Base-by-base conservation (phyloP, 2,888 invertebrate genomes). In the Lycocerus yunnanus region DNA sequence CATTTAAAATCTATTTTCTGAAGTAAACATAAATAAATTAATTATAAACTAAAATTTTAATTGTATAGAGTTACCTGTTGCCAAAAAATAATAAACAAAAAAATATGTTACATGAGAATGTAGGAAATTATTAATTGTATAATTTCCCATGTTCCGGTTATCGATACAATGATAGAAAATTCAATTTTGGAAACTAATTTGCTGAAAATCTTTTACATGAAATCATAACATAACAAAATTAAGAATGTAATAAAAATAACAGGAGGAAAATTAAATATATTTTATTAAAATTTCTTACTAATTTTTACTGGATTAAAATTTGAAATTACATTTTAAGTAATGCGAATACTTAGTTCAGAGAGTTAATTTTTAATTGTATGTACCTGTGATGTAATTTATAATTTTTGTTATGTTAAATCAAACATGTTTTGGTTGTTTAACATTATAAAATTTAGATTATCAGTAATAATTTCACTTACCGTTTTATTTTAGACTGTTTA, bases 401-500 rank as follows among this genome's bases (percentile, higher is more conserved):
- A 43, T 43, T 43, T n/a, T n/a, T 43, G 43, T 43, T n/a, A 43
- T 43, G 6, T n/a, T 43, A 6, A n/a, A 6, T 43, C 43, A 43
- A 43, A 43, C 43, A 43, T 43, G 43, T 43, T 43, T 43, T 43
- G 43, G 43, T 43, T 43, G 43, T n/a, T 43, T 43, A 43, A n/a
- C 43, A 43, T 43, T 43, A 27, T 27, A 43, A 43, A n/a, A 43
- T 43, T n/a, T 43, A 43, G 8, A 43, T 43, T 43, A 43, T 43
- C n/a, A n/a, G 6, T n/a, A 43, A 43, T 8, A 24, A 60, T 20
- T 24, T 60, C 13, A 18, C 69, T 69, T 63, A 69, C 69, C 69
- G 21, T 16, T 63, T 61, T 11, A 14, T 69, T 69, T 63, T 61
- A 61, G 16, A 60, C 69, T 60, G 58, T 20, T 58, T 58, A 16